Percentiles rank a stretch among this genome's conserved stretches.
These are phyloP conservation scores for Kryphioiulus occultus DNA, from an alignment of 2,888 invertebrate species.

Conservation along the genomic window DNA sequence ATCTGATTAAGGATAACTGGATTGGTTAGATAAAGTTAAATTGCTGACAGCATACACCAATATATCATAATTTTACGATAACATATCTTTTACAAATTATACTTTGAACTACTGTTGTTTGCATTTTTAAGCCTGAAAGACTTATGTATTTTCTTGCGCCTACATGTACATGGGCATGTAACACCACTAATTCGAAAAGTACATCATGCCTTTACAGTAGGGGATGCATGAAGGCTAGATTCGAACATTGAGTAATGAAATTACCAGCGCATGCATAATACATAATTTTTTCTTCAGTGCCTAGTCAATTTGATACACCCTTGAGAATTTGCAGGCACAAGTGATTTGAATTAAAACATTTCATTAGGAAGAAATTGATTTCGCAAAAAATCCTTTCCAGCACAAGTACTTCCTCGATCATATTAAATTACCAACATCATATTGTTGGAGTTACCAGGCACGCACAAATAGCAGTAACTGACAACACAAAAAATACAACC, in stretches of 20 bases:
- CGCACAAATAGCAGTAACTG: not conserved
- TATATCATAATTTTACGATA: too few species aligned
- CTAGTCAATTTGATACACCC: constrained; percentile 13
- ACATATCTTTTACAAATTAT: too few species aligned
- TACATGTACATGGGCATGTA: too few species aligned
- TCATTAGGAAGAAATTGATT: not conserved
- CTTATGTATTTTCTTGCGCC: too few species aligned
- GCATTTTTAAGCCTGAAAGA: too few species aligned
- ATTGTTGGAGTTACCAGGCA: not conserved
- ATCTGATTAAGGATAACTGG: too few species aligned
- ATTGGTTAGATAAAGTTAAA: too few species aligned
- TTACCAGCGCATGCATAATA: not conserved
- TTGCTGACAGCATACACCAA: too few species aligned
- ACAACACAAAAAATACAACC: not conserved
- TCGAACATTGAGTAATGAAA: not conserved
- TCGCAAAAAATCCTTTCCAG: not conserved
- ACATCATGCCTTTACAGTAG: not conserved
- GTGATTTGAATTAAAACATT: constrained; percentile 10
- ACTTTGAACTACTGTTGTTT: too few species aligned
- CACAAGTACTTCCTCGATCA: not conserved
- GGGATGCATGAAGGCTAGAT: not conserved
- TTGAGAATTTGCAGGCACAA: not conserved
- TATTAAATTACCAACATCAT: constrained; percentile 14
- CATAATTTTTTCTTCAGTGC: not conserved
- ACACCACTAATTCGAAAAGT: not conserved